Evolutionary conservation across 2,113 vertebrate species (phyloP).

Genomic region (Psittacara wagleri): DNA sequence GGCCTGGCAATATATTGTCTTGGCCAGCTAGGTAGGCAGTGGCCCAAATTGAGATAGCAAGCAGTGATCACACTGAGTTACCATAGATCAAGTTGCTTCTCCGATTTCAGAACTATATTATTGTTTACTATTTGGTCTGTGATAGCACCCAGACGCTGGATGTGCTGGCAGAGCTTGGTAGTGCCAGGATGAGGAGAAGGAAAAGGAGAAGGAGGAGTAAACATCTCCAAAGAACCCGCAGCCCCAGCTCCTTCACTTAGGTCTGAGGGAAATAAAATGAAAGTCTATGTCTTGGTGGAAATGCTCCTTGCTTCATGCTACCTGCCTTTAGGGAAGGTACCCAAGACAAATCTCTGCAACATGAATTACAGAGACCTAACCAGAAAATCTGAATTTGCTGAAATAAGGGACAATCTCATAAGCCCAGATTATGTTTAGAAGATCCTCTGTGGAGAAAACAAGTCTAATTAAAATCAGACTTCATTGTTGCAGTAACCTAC

Average conservation of each 20-base stretch:
- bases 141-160: neutral
- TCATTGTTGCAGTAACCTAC: neutral
- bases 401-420: neutral
- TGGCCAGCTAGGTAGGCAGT: neutral
- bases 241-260: neutral
- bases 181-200: neutral
- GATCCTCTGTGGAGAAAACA: neutral
- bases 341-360: neutral
- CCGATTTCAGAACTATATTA: neutral
- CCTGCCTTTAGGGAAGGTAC: neutral
- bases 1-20: neutral
- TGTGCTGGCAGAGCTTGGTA: neutral
- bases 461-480: constrained; percentile 29
- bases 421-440: constrained; percentile 28
- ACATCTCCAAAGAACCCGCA: neutral
- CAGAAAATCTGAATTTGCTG: neutral
- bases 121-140: neutral
- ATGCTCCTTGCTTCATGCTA: neutral
- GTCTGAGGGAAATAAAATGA: neutral
- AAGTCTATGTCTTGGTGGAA: neutral
- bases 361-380: neutral
- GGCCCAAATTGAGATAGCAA: neutral
- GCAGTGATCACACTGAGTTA: neutral
- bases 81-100: neutral
- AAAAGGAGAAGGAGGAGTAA: neutral